Evolutionary conservation across 1,140 invertebrate species (phyloP).

Genomic region (Octopus bimaculoides): DNA sequence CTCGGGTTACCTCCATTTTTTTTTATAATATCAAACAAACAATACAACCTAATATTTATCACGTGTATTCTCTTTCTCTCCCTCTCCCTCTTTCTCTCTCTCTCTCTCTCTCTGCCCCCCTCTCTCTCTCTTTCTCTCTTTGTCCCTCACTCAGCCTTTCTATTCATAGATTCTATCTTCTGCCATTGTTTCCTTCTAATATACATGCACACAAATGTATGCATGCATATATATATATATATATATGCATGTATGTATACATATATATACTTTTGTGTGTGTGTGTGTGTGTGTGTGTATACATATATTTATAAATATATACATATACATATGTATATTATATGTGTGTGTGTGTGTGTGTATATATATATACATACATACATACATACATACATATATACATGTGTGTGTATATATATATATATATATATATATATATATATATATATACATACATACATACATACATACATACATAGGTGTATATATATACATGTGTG

Average conservation of each 20-base stretch:
- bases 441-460: background rate
- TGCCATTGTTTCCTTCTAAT: background rate
- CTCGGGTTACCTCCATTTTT: too few species aligned
- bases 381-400: background rate
- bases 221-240: background rate
- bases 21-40: too few species aligned
- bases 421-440: background rate
- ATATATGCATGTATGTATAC: background rate
- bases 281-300: background rate
- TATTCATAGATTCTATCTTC: background rate
- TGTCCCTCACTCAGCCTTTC: background rate
- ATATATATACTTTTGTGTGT: background rate
- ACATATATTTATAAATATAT: background rate
- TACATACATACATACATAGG: background rate
- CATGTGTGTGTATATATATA: background rate
- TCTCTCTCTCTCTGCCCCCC: background rate
- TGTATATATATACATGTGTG: too few species aligned
- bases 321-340: background rate
- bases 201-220: background rate
- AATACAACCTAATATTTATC: background rate
- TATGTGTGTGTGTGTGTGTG: background rate
- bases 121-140: background rate
- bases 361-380: background rate
- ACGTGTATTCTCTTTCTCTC: background rate
- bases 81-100: background rate